These are phyloP conservation scores for Pygoscelis antarcticus DNA, from an alignment of 2,113 vertebrate species.

Conservation along the genomic window DNA sequence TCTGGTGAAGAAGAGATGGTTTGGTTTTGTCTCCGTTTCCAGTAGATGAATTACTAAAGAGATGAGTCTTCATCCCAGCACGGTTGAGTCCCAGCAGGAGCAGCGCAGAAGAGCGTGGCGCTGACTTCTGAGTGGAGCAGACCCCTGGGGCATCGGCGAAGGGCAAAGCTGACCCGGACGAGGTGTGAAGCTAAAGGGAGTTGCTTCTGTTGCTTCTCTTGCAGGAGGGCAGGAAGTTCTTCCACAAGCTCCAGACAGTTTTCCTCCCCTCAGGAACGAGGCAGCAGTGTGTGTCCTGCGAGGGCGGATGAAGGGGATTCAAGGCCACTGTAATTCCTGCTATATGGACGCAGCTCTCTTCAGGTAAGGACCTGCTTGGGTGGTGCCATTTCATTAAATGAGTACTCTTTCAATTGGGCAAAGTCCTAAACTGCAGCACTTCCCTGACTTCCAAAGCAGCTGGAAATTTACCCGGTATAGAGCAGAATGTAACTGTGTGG, in stretches of 20 bases:
- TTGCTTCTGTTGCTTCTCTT: background rate
- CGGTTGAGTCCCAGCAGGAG: background rate
- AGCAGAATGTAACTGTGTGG: background rate
- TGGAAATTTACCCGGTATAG: background rate
- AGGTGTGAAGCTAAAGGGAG: background rate
- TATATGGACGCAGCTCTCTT: constrained; percentile 91
- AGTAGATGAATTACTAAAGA: background rate
- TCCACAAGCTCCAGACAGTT: constrained; percentile 1
- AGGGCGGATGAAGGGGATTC: constrained; percentile 86
- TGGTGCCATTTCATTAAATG: background rate
- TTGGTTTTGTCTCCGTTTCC: background rate
- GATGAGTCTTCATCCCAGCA: too few species aligned
- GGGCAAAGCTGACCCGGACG: accelerated
- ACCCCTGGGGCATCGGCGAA: background rate
- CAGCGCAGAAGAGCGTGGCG: background rate
- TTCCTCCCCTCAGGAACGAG: constrained; percentile 75
- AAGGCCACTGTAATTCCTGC: constrained; percentile 91
- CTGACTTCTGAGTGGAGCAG: background rate
- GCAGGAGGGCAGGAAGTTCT: constrained; percentile 28
- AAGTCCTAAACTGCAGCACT: background rate
- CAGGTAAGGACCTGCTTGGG: constrained; percentile 69
- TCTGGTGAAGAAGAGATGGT: background rate
- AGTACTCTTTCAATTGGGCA: background rate
- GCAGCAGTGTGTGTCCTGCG: constrained; percentile 70
- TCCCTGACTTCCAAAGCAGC: background rate